Evolutionary conservation across 2,888 invertebrate genomes (phyloP), one percentile per base, ranked within the genome.

Genomic region (Timema cristinae): DNA sequence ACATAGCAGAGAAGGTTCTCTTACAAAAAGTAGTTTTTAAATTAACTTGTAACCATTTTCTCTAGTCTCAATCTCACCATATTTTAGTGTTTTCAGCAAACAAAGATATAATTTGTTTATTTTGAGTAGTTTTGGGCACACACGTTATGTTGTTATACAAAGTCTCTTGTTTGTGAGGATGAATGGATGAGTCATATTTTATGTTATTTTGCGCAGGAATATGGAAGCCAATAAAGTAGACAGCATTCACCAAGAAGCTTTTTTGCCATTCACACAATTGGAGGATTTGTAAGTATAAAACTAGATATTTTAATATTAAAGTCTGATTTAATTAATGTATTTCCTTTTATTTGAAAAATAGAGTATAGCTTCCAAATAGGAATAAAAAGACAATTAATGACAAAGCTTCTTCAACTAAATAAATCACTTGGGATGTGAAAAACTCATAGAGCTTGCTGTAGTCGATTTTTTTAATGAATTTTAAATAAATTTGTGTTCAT

Each of bases 141-240:
- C 32, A 32, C 32, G 32, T 32, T 32, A 8, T 69, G 69, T 13
- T 50, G 52, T 16, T 1, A n/a, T 54, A 54, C 11, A 11, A 54
- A 54, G n/a, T 54, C n/a, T 54, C 11, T 13, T 54, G 54, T 54
- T 54, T 13, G n/a, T 54, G 32, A 32, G 32, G 32, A 32, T 32
- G 13, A 13, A 48, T 56, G 16, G 2, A n/a, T 49, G 56, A 11
- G 32, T 48, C 52, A 13, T 9, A 47, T 13, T 5, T 68, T 50
- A 15, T 69, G 69, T 54, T n/a, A 5, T 51, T n/a, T 32, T 69
- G 85, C 86, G 71, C 86, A 97, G 97, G 76, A 93, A 97, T 82
- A 84, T 97, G 80, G 94, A 95, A 82, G 90, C 90, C 79, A 97
- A 97, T 83, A 85, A 87, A 78, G 94, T 97, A 76, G 88, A 89